Percentiles rank a stretch among this genome's conserved stretches.
Evolutionary conservation across 2,797 vertebrate species (phyloP).

Genomic region (Toxotes lorentzi): DNA sequence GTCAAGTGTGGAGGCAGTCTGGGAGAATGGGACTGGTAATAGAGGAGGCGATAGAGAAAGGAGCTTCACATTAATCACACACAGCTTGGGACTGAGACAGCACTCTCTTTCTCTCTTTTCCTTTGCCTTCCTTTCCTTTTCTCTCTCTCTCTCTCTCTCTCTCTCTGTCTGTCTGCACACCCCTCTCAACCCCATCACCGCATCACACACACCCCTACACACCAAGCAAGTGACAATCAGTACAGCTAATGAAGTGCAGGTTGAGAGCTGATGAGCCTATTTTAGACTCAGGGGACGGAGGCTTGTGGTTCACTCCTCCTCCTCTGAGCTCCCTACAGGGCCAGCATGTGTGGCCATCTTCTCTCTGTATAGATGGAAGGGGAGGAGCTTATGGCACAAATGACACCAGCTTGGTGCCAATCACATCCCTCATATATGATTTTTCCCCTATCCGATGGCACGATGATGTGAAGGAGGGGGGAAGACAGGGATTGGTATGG

Average conservation of each 20-base stretch:
- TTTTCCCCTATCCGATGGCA: constrained; percentile 40
- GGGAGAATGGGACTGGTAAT: constrained; percentile 81
- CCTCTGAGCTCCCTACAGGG: constrained; percentile 52
- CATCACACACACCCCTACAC: constrained; percentile 42
- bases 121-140: constrained; percentile 39
- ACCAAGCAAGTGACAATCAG: constrained; percentile 64
- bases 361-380: constrained; percentile 50
- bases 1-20: constrained; percentile 81
- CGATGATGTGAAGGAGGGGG: neutral
- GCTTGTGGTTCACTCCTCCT: constrained; percentile 46
- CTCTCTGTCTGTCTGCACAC: constrained; percentile 5
- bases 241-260: constrained; percentile 78
- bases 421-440: constrained; percentile 43
- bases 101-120: constrained; percentile 46
- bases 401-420: constrained; percentile 60
- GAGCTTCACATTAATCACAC: constrained; percentile 86
- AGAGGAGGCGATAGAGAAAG: constrained; percentile 81
- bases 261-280: constrained; percentile 74
- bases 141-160: constrained; percentile 35
- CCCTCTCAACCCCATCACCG: constrained; percentile 27
- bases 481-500: constrained; percentile 1
- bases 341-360: constrained; percentile 64
- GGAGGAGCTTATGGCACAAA: constrained; percentile 50
- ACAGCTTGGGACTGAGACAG: constrained; percentile 70
- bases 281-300: constrained; percentile 65